phyloP scores from a whole-genome alignment of 2,797 vertebrate genomes.

The Tenualosa ilisha region DNA sequence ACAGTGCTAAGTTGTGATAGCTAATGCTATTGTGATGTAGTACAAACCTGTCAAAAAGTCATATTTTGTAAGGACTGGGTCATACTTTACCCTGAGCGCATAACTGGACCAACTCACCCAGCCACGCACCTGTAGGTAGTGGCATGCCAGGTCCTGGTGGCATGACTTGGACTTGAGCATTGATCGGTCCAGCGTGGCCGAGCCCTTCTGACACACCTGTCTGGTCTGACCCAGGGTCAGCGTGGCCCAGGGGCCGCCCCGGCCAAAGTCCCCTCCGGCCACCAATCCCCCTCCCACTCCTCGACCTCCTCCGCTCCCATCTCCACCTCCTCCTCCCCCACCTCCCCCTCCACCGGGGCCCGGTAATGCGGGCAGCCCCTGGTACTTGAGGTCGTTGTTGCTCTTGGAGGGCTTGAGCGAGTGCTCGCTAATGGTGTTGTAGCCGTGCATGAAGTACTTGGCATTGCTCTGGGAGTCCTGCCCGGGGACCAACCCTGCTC shows the following conservation, averaged over 20 bases:
- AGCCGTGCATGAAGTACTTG: conserved; percentile 92
- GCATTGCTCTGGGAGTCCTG: conserved; percentile 61
- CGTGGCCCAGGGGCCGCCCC: conserved; percentile 95
- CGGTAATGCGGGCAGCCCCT: conserved; percentile 68
- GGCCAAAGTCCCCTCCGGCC: conserved; percentile 87
- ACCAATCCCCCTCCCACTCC: conserved; percentile 68
- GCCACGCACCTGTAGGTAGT: conserved; percentile 92
- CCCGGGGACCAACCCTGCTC: conserved; percentile 69
- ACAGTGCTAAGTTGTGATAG: too few relatives aligned
- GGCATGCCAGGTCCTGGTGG: conserved; percentile 93
- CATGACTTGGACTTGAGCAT: conserved; percentile 98
- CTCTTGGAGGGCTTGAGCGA: conserved; percentile 91
- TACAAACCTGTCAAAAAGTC: not conserved
- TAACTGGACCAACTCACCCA: conserved; percentile 51
- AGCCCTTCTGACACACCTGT: conserved; percentile 92
- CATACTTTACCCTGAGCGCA: conserved; percentile 9
- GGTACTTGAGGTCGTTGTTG: conserved; percentile 89
- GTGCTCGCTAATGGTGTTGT: conserved; percentile 94
- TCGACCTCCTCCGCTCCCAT: conserved; percentile 89
- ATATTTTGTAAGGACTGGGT: not conserved
- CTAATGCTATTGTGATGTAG: not conserved
- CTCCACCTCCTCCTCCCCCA: conserved; percentile 74
- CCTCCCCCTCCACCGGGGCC: conserved; percentile 73
- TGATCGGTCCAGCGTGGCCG: conserved; percentile 93
- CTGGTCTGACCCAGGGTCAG: conserved; percentile 93